These are phyloP conservation scores for Tympanuchus pallidicinctus DNA, from an alignment of 2,113 vertebrate species.

Conservation along the genomic window DNA sequence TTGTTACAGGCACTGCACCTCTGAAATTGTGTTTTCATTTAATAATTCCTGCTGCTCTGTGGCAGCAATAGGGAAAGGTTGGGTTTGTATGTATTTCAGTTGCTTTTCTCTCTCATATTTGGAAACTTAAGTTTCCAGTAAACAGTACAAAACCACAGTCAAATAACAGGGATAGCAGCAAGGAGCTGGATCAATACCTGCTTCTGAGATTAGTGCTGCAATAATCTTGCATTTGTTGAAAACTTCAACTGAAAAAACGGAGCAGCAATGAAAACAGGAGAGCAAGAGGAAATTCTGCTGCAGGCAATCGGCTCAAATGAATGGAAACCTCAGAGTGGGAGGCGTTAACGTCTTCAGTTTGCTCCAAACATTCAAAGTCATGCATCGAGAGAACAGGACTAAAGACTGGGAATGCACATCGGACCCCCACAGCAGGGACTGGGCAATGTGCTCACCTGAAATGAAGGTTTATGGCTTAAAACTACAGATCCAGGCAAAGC, in stretches of 20 bases:
- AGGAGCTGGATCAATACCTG: background rate
- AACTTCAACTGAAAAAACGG: background rate
- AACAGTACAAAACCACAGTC: background rate
- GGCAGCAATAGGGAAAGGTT: background rate
- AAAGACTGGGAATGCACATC: background rate
- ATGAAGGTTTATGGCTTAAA: background rate
- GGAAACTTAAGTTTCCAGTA: background rate
- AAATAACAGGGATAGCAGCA: background rate
- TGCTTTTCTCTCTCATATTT: background rate
- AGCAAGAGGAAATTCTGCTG: background rate
- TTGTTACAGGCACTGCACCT: background rate
- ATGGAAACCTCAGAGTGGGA: background rate
- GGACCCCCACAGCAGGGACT: background rate
- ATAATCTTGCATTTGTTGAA: background rate
- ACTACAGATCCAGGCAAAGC: accelerated
- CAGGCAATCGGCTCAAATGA: background rate
- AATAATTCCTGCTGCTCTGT: background rate
- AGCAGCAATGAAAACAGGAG: background rate
- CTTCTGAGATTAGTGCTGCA: background rate
- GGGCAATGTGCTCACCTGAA: too few species aligned
- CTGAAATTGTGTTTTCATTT: background rate
- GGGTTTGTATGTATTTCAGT: background rate
- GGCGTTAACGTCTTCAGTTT: background rate
- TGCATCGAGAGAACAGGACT: background rate
- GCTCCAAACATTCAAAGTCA: background rate